Evolutionary conservation across 2,797 vertebrate genomes (phyloP).

Genomic region (Anguilla anguilla): DNA sequence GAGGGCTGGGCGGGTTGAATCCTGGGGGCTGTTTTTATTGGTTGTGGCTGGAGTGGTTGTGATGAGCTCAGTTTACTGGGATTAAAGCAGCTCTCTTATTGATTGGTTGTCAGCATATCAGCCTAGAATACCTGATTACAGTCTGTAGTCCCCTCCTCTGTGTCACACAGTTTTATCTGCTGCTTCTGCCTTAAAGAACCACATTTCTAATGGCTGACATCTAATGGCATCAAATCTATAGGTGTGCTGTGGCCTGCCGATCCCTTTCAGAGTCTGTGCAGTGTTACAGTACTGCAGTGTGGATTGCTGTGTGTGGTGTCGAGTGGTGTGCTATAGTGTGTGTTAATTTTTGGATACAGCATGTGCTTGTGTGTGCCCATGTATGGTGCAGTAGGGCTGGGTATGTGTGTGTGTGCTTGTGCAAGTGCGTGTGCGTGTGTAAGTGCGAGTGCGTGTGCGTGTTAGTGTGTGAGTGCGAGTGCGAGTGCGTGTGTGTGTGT

Average conservation of each 20-base stretch:
- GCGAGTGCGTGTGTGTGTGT: too few relatives aligned
- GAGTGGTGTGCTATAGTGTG: too few relatives aligned
- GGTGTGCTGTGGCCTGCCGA: constrained; percentile 14
- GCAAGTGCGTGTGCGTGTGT: too few relatives aligned
- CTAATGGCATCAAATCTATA: constrained; percentile 38
- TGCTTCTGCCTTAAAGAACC: constrained; percentile 17
- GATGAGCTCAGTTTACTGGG: constrained; percentile 21
- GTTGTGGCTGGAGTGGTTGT: neutral
- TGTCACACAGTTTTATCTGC: constrained; percentile 29
- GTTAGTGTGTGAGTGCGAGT: too few relatives aligned
- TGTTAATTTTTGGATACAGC: too few relatives aligned
- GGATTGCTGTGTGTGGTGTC: neutral
- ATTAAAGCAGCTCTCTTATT: constrained; percentile 36
- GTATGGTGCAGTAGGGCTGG: neutral
- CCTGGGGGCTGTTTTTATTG: constrained; percentile 3
- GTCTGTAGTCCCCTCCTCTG: neutral
- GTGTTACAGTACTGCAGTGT: neutral
- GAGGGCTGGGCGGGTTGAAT: neutral
- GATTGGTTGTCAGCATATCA: constrained; percentile 29
- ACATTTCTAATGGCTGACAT: constrained; percentile 31
- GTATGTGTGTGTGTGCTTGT: neutral
- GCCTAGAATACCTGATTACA: constrained; percentile 29
- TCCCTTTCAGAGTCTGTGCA: neutral
- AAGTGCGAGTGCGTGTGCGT: too few relatives aligned
- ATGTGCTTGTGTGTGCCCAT: neutral